Percentiles rank a stretch among this genome's conserved stretches.
These are phyloP conservation scores for Alca torda DNA, from an alignment of 2,797 vertebrate genomes.

Conservation along the genomic window DNA sequence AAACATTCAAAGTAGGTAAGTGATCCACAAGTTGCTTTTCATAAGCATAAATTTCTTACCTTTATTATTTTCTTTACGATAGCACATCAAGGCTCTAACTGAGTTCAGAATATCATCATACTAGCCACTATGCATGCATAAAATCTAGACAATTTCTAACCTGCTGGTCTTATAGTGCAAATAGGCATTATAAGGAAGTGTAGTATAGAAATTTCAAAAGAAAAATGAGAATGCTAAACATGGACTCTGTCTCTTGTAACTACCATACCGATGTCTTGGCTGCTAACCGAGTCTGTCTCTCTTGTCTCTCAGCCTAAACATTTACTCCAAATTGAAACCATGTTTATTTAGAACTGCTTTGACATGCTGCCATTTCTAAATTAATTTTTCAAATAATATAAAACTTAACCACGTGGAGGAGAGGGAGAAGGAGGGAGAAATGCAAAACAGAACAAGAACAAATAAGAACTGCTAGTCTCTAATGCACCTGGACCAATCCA, in stretches of 20 bases:
- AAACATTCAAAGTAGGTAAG: neutral
- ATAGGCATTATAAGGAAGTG: neutral
- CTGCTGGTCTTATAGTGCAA: neutral
- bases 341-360: neutral
- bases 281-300: neutral
- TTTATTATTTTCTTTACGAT: neutral
- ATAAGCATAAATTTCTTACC: neutral
- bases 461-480: neutral
- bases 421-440: neutral
- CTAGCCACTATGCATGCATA: neutral
- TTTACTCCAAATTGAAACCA: neutral
- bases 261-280: neutral
- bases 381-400: neutral
- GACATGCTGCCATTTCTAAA: neutral
- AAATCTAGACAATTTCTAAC: neutral
- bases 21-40: neutral
- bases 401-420: neutral
- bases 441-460: neutral
- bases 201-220: neutral
- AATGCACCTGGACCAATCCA: neutral
- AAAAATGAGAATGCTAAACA: neutral
- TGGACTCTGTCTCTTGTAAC: neutral
- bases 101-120: neutral
- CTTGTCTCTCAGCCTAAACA: neutral
- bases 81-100: neutral